These are phyloP conservation scores for Crossocerus cetratus DNA, from an alignment of 2,888 invertebrate genomes.

Conservation along the genomic window DNA sequence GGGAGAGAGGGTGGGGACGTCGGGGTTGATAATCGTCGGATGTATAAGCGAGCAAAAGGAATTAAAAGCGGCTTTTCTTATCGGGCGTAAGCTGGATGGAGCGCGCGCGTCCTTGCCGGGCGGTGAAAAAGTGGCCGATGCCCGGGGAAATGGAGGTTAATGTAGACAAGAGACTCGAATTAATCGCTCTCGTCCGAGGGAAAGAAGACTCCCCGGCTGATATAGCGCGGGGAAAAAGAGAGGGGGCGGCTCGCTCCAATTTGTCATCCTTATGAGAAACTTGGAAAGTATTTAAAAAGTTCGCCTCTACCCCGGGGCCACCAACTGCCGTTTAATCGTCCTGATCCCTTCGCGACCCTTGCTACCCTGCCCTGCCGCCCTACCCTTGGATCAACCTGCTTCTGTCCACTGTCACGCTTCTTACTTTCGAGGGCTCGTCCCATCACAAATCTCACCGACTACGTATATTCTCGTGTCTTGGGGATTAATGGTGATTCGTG, in stretches of 20 bases:
- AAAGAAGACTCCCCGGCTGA: constrained; percentile 25
- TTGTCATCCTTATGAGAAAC: constrained; percentile 73
- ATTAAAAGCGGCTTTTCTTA: neutral
- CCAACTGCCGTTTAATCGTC: constrained; percentile 63
- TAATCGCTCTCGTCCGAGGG: constrained; percentile 48
- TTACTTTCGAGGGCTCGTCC: too few species aligned
- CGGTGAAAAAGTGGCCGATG: constrained; percentile 11
- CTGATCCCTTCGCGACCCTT: constrained; percentile 32
- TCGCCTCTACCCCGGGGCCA: constrained; percentile 63
- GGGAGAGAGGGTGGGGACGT: too few species aligned
- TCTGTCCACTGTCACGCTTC: too few species aligned
- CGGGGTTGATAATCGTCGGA: neutral
- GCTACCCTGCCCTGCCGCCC: constrained; percentile 14
- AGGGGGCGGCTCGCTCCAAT: constrained; percentile 64
- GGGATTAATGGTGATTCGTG: too few species aligned
- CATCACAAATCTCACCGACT: too few species aligned
- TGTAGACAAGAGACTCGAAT: constrained; percentile 44
- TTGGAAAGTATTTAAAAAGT: constrained; percentile 77
- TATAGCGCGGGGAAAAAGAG: too few species aligned
- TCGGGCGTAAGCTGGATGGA: neutral
- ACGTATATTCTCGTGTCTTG: too few species aligned
- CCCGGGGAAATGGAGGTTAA: constrained; percentile 10
- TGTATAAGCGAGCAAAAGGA: neutral
- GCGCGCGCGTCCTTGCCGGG: constrained; percentile 13
- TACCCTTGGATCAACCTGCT: neutral